Evolutionary conservation across 1,140 invertebrate genomes (phyloP), one percentile per base, ranked within the genome.

Genomic region (Drosophila neocordata): DNA sequence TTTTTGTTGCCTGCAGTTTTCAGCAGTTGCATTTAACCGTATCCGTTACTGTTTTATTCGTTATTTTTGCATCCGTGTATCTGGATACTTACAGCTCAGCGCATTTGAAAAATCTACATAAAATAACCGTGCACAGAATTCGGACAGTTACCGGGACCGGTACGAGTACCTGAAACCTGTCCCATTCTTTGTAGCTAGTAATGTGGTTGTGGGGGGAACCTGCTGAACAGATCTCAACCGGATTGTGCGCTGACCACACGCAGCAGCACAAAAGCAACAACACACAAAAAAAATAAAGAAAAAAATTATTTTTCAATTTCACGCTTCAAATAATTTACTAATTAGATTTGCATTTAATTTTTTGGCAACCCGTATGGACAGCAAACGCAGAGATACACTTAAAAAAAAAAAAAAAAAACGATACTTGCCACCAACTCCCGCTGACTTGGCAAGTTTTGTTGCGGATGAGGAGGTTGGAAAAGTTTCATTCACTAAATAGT

Each of bases 311-410:
- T 89, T 82, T 85, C 85, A 89, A 89, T 89, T 89, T 89, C 85
- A 89, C 87, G 85, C 85, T 82, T 89, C 85, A 85, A 89, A 89
- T 89, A 89, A 72, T 89, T 89, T 89, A 89, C 85, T 89, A 89
- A 89, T 89, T 89, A 89, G 85, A 89, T 89, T 89, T 89, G 76
- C 85, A 89, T 89, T 73, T 88, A 83, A 83, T 82, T 82, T 85
- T 83, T 84, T 79, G 78, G 83, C 63, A 82, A 53, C 72, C 71
- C 79, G 67, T 73, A 74, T 81, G 72, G 65, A 44, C 60, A 22
- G 6, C 22, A 60, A 12, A 27, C 53, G 24, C 53, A 34, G 59
- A 44, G 60, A 31, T 48, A 64, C 69, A 67, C 53, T 76, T 73
- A 55, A 18, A 56, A 37, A 31, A 31, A 31, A 3, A 3, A 31